Conservation (phyloP, 2,797 vertebrate genomes). For the Manis pentadactyla region DNA sequence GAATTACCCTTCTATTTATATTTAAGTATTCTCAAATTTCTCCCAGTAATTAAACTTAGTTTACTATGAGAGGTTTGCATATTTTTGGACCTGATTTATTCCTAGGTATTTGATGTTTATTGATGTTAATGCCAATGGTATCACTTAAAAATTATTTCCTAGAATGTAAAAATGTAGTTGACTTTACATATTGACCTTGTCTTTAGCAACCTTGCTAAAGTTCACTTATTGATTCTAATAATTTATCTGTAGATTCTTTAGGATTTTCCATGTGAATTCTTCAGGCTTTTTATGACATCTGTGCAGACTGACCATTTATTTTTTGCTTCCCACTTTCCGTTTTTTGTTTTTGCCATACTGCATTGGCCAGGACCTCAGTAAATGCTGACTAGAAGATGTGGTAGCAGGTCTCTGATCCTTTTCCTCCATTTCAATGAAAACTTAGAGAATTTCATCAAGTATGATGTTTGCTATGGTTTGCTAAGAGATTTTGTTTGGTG, state of each 20-base stretch:
- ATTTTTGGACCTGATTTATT: background rate
- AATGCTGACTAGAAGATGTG: background rate
- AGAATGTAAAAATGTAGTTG: background rate
- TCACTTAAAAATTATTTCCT: background rate
- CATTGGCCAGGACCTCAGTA: background rate
- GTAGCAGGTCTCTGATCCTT: background rate
- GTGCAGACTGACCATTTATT: background rate
- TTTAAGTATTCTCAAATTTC: background rate
- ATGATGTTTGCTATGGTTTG: background rate
- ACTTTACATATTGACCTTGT: background rate
- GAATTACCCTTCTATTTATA: background rate
- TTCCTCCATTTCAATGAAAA: background rate
- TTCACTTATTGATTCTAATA: background rate
- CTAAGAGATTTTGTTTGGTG: background rate
- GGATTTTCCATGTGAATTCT: background rate
- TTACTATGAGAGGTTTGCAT: background rate
- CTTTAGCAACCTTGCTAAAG: background rate
- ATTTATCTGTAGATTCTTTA: background rate
- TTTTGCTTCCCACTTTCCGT: background rate
- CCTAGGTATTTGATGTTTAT: background rate
- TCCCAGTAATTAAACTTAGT: background rate
- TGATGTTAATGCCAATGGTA: background rate
- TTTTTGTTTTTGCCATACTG: background rate
- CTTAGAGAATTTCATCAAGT: background rate
- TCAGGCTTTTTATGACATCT: background rate